Percentiles rank a stretch among this genome's conserved stretches.
phyloP scores from a whole-genome alignment of 2,888 invertebrate genomes.

The Odiellus spinosus region DNA sequence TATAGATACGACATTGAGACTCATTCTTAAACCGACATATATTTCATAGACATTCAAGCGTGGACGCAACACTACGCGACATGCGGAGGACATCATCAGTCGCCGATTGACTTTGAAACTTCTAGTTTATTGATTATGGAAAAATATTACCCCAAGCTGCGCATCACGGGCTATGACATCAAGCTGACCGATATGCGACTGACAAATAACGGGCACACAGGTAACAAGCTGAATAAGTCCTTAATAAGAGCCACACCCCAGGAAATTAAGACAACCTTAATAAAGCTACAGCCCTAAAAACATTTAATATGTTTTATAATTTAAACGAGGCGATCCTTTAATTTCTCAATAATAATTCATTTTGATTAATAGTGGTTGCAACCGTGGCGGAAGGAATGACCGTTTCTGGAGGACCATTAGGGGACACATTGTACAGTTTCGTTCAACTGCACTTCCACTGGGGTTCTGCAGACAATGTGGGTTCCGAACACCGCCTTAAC shows the following conservation, averaged over 20 bases:
- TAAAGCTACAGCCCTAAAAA: too few species aligned
- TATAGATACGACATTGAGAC: too few species aligned
- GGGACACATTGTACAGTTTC: constrained; percentile 28
- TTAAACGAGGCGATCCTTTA: too few species aligned
- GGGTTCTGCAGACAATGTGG: constrained; percentile 54
- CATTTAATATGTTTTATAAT: too few species aligned
- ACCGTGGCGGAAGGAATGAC: constrained; percentile 7
- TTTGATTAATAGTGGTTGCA: too few species aligned
- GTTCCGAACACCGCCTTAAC: constrained; percentile 61
- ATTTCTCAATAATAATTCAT: too few species aligned
- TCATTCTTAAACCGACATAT: too few species aligned
- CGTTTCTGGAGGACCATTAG: constrained; percentile 10
- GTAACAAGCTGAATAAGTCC: constrained; percentile 33
- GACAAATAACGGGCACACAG: constrained; percentile 51
- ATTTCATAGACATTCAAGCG: too few species aligned
- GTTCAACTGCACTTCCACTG: constrained; percentile 70
- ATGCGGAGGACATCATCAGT: constrained; percentile 38
- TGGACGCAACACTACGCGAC: constrained; percentile 10
- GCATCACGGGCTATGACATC: constrained; percentile 40
- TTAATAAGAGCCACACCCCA: too few species aligned
- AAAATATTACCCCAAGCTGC: too few species aligned
- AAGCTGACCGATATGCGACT: constrained; percentile 37
- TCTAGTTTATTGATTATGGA: too few species aligned
- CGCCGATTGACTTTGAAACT: constrained; percentile 56
- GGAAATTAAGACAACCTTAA: too few species aligned